phyloP scores from a whole-genome alignment of 2,113 vertebrate genomes.

The Paradisaea rubra region DNA sequence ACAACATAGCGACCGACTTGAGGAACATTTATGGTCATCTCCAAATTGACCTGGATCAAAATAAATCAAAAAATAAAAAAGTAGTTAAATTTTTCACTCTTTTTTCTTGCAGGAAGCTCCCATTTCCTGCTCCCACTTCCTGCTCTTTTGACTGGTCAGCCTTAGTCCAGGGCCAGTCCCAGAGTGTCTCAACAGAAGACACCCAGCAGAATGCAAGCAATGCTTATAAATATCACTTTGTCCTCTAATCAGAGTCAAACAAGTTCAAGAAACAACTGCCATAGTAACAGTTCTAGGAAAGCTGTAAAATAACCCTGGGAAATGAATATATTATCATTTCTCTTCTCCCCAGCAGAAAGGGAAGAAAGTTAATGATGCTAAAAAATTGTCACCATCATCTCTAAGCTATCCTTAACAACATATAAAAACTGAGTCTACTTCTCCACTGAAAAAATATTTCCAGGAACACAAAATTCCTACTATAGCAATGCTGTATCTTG shows the following conservation, averaged over 20 bases:
- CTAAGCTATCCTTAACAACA: background rate
- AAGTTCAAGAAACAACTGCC: background rate
- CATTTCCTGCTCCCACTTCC: background rate
- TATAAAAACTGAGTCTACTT: background rate
- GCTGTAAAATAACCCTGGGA: background rate
- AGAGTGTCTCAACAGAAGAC: background rate
- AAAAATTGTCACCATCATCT: background rate
- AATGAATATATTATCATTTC: background rate
- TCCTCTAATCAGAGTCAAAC: background rate
- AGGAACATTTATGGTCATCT: conserved; percentile 75
- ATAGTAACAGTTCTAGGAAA: background rate
- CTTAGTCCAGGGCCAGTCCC: background rate
- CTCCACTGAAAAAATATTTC: background rate
- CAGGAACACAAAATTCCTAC: background rate
- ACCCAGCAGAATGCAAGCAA: background rate
- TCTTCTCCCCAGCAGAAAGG: background rate
- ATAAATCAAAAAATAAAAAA: background rate
- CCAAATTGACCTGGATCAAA: conserved; percentile 73
- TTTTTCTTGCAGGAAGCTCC: background rate
- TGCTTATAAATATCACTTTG: background rate
- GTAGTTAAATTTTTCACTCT: background rate
- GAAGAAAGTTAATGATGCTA: background rate
- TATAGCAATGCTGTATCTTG: background rate
- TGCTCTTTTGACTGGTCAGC: background rate
- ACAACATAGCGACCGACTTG: conserved; percentile 75